Percentiles rank a stretch among this genome's conserved stretches.
Conservation (phyloP, 1,140 invertebrate genomes). For the Rhyzopertha dominica region DNA sequence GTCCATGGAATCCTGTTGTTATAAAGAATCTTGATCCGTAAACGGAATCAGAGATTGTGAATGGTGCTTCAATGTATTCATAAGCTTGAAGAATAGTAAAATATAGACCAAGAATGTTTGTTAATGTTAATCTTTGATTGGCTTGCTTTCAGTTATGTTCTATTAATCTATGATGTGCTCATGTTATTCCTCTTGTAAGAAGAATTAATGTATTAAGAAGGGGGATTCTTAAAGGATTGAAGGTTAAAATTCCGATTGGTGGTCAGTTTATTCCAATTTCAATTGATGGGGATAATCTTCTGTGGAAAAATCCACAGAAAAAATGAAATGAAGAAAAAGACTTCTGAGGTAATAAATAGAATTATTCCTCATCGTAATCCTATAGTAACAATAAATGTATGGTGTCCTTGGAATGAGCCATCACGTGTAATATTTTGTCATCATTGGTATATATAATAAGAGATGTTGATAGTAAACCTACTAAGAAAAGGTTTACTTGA, state of each 20-base stretch:
- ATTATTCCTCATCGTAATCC: slow-evolving; percentile 56
- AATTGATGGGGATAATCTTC: slow-evolving; percentile 53
- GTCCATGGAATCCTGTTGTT: slow-evolving; percentile 66
- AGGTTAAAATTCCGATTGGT: slow-evolving; percentile 50
- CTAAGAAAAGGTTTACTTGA: slow-evolving; percentile 45
- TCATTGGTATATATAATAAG: slow-evolving; percentile 56
- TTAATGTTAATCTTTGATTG: slow-evolving; percentile 48
- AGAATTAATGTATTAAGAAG: slow-evolving; percentile 59
- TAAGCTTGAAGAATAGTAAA: slow-evolving; percentile 48
- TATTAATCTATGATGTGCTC: slow-evolving; percentile 53
- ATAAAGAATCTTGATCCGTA: slow-evolving; percentile 67
- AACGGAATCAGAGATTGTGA: slow-evolving; percentile 55
- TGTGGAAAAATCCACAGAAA: slow-evolving; percentile 64
- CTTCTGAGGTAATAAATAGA: slow-evolving; percentile 60
- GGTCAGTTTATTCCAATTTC: slow-evolving; percentile 58
- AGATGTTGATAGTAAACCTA: slow-evolving; percentile 46
- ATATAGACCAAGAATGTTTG: slow-evolving; percentile 48
- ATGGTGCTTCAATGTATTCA: slow-evolving; percentile 50
- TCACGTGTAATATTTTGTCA: slow-evolving; percentile 59
- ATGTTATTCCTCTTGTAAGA: slow-evolving; percentile 54
- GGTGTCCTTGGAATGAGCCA: slow-evolving; percentile 53
- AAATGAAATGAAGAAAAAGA: slow-evolving; percentile 59
- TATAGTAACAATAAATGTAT: slow-evolving; percentile 46
- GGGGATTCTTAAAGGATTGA: slow-evolving; percentile 59
- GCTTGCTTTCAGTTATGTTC: slow-evolving; percentile 48